These are phyloP conservation scores for Drosophila setosimentum DNA, from an alignment of 2,888 invertebrate species.

Conservation along the genomic window DNA sequence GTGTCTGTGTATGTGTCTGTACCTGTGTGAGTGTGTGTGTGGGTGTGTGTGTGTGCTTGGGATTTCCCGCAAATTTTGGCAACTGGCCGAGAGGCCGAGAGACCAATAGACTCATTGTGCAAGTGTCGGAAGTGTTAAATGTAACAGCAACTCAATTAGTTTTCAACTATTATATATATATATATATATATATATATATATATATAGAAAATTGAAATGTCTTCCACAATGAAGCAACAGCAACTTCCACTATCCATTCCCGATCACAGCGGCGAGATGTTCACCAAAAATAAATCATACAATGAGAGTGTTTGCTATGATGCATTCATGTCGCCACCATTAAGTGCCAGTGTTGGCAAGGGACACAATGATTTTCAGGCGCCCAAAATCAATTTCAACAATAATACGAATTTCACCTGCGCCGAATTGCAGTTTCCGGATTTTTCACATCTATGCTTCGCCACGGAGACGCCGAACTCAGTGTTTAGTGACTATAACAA, in stretches of 20 bases:
- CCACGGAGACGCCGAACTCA: slow-evolving; percentile 84
- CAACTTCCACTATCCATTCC: slow-evolving; percentile 64
- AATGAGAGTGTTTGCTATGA: slow-evolving; percentile 50
- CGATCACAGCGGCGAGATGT: slow-evolving; percentile 48
- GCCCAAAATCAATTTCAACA: slow-evolving; percentile 44
- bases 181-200: slow-evolving; percentile 9
- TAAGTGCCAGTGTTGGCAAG: slow-evolving; percentile 64
- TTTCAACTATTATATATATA: background rate
- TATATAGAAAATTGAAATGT: slow-evolving; percentile 53
- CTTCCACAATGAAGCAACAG: slow-evolving; percentile 75
- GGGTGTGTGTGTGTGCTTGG: slow-evolving; percentile 61
- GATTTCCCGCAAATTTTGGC: slow-evolving; percentile 84
- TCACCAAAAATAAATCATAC: slow-evolving; percentile 41
- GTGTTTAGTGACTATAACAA: slow-evolving; percentile 78
- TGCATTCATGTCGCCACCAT: slow-evolving; percentile 75
- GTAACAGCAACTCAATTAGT: slow-evolving; percentile 33
- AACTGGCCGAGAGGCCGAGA: slow-evolving; percentile 56
- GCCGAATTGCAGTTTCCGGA: slow-evolving; percentile 81
- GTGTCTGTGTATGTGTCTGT: slow-evolving; percentile 24
- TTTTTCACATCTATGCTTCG: slow-evolving; percentile 77
- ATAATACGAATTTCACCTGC: slow-evolving; percentile 61
- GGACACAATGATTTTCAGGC: slow-evolving; percentile 61
- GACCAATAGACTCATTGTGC: slow-evolving; percentile 30
- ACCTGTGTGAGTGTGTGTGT: slow-evolving; percentile 25
- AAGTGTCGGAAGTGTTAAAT: slow-evolving; percentile 67